phyloP scores from a whole-genome alignment of 2,113 vertebrate genomes.

The Tringa solitaria region DNA sequence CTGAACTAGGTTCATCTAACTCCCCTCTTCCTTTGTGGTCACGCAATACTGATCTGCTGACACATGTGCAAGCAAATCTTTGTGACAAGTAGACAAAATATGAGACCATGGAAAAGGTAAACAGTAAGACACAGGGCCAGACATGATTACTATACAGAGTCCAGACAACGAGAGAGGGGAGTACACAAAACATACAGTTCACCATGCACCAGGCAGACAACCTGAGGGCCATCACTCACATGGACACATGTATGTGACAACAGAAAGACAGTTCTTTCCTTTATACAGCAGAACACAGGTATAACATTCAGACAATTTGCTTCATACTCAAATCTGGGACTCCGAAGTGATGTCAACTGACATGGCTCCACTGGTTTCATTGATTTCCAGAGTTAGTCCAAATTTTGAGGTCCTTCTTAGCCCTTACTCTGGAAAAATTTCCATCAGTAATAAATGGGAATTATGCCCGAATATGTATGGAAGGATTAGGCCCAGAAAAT shows the following conservation, averaged over 20 bases:
- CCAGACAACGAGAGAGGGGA: neutral
- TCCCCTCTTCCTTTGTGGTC: neutral
- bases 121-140: neutral
- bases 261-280: neutral
- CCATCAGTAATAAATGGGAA: neutral
- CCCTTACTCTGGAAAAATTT: neutral
- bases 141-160: neutral
- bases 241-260: fast-evolving
- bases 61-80: neutral
- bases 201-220: neutral
- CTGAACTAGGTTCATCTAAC: neutral
- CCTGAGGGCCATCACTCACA: too few species aligned
- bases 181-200: neutral
- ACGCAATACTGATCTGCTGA: neutral
- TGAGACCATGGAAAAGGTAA: neutral
- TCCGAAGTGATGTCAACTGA: neutral
- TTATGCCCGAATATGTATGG: neutral
- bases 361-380: neutral
- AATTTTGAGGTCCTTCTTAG: neutral
- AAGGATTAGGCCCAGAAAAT: neutral
- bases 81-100: neutral
- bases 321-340: neutral
- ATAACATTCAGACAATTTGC: neutral
- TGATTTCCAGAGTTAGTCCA: neutral
- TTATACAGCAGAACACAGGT: neutral